Evolutionary conservation across 2,797 vertebrate species (phyloP).

Genomic region (Gymnoscopelus microlampas): DNA sequence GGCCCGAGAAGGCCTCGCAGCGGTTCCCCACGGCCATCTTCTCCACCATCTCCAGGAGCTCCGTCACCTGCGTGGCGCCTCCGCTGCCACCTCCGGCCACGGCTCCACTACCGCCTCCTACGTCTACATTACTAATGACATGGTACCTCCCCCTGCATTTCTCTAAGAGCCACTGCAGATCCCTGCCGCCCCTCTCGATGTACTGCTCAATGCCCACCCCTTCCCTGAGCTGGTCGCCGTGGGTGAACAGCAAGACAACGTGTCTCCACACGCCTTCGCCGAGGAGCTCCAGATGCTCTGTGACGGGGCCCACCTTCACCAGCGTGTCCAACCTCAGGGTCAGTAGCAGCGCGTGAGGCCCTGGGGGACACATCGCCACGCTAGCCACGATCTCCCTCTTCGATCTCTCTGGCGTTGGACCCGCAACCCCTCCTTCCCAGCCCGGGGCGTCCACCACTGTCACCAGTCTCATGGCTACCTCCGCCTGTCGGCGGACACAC

Average conservation of each 20-base stretch:
- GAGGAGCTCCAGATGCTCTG: constrained; percentile 76
- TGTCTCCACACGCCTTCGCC: constrained; percentile 78
- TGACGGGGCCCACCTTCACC: constrained; percentile 59
- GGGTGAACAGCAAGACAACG: constrained; percentile 77
- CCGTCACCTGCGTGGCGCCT: constrained; percentile 44
- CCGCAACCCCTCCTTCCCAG: constrained; percentile 75
- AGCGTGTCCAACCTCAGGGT: constrained; percentile 74
- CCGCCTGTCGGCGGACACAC: constrained; percentile 68
- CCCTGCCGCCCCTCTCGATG: constrained; percentile 73
- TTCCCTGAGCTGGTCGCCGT: constrained; percentile 78
- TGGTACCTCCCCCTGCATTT: constrained; percentile 77
- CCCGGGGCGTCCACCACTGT: constrained; percentile 81
- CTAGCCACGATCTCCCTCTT: constrained; percentile 73
- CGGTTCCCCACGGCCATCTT: constrained; percentile 75
- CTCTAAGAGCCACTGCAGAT: constrained; percentile 75
- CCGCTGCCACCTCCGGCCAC: constrained; percentile 7
- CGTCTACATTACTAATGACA: constrained; percentile 60
- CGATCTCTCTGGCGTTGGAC: constrained; percentile 74
- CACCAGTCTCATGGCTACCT: constrained; percentile 69
- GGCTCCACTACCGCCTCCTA: constrained; percentile 15
- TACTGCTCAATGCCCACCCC: constrained; percentile 78
- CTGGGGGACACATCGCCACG: constrained; percentile 72
- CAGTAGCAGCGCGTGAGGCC: constrained; percentile 78
- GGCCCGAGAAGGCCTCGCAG: constrained; percentile 75
- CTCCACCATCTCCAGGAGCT: constrained; percentile 79